Base-by-base conservation (phyloP, 2,113 vertebrate species). In the Galbula dea region DNA sequence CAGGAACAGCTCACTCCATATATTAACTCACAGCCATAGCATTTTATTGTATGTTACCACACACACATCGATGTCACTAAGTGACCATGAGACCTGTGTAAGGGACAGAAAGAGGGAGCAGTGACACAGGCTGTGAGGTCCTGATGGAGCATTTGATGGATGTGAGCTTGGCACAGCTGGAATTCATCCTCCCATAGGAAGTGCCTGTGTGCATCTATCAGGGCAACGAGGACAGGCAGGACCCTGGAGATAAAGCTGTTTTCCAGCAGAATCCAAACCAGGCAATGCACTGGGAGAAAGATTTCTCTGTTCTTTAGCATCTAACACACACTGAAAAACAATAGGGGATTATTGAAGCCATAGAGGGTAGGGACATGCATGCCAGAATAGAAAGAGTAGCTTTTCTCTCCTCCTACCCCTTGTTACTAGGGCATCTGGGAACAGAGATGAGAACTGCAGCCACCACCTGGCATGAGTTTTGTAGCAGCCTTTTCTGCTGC, bases 131-230 rank as follows among this genome's bases (percentile, higher is more conserved):
- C 62, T 23, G 52, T 3, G 15, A 27, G 30, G 30, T 45, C 65
- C 46, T 20, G 43, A 19, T 6, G 37, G 2, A 1, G n/a, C 2
- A 0, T 41, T 17, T 32, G 68, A 10, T 16, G 83, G 67, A 4
- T 41, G 48, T 1, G 48, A 48, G 67, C 6, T 17, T 36, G 18
- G 43, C 17, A 22, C 37, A 66, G 59, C 54, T n/a, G 46, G 41
- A 62, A 72, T 37, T 21, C 4, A 0, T 67, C 69, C 59, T 51
- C 13, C 0, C 1, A 46, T 4, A 24, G 67, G 21, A 36, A 27
- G 37, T 1, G 2, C 11, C 84, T 17, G 23, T 6, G 18, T 32
- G 62, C 37, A 16, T 29, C 2, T 0, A 2, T 14, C 1, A 0
- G 23, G 51, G 19, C 9, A 55, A 11, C 0, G 0, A 52, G 82